phyloP scores from a whole-genome alignment of 2,113 vertebrate species.

The Alaudala cheleensis region DNA sequence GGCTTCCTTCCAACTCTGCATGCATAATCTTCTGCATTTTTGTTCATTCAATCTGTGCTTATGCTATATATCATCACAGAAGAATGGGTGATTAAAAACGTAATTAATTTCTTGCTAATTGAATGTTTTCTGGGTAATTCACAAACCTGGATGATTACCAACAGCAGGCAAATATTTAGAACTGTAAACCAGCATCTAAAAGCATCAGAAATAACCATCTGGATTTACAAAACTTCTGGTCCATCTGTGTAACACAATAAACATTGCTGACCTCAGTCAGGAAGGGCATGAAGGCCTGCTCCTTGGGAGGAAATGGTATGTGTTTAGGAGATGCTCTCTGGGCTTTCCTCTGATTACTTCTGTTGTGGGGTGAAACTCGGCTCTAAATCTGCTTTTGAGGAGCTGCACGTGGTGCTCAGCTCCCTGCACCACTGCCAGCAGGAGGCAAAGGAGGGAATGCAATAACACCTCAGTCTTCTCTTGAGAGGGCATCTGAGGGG shows the following conservation, averaged over 20 bases:
- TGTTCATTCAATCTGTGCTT: neutral
- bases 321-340: conserved; percentile 5
- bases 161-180: conserved; percentile 16
- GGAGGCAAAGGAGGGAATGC: neutral
- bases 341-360: neutral
- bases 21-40: conserved; percentile 5
- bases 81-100: neutral
- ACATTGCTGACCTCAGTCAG: neutral
- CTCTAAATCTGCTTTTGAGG: neutral
- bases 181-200: conserved; percentile 50
- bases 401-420: neutral
- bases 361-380: neutral
- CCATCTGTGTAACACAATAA: conserved; percentile 33
- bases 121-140: conserved; percentile 31
- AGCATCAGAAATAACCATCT: conserved; percentile 56
- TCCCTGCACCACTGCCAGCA: neutral
- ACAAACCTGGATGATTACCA: conserved; percentile 12
- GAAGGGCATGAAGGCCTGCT: conserved; percentile 1
- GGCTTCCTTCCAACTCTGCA: neutral
- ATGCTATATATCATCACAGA: neutral
- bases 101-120: conserved; percentile 43
- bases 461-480: neutral
- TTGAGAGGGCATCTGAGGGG: neutral
- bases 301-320: neutral
- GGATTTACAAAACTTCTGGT: conserved; percentile 56